A percentile compares a stretch with the other conserved stretches of the same genome.
phyloP scores from a whole-genome alignment of 2,888 invertebrate genomes.

The Tachina grossa region DNA sequence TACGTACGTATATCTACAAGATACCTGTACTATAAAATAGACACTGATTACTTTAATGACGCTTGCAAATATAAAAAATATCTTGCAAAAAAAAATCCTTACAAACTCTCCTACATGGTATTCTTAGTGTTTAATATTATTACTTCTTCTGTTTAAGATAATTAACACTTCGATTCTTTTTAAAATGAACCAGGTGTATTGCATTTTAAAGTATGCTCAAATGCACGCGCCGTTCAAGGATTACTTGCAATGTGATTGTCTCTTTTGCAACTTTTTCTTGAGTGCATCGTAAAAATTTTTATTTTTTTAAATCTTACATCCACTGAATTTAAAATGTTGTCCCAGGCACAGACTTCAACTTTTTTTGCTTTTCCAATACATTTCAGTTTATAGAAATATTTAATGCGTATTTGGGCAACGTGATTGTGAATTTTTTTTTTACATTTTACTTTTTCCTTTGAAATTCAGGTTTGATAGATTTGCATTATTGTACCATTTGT shows the following conservation, averaged over 20 bases:
- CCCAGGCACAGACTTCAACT: slow-evolving; percentile 9
- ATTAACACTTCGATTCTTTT: background rate
- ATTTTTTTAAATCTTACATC: background rate
- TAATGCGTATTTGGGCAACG: slow-evolving; percentile 59
- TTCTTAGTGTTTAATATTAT: background rate
- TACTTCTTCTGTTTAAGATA: background rate
- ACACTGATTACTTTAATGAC: slow-evolving; percentile 23
- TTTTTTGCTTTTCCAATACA: slow-evolving; percentile 15
- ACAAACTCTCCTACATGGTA: background rate
- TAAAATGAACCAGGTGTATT: slow-evolving; percentile 3
- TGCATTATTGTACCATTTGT: slow-evolving; percentile 41
- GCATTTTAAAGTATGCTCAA: background rate
- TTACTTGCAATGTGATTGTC: slow-evolving; percentile 50
- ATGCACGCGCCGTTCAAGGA: slow-evolving; percentile 30
- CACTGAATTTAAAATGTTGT: slow-evolving; percentile 50
- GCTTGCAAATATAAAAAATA: background rate
- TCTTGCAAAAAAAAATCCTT: background rate
- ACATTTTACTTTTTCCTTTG: background rate
- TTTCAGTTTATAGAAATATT: slow-evolving; percentile 25
- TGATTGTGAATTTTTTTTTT: slow-evolving; percentile 44
- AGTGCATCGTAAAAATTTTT: slow-evolving; percentile 31
- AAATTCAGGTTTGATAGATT: slow-evolving; percentile 41
- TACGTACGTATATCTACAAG: background rate
- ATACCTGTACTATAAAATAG: background rate
- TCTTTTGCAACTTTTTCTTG: slow-evolving; percentile 8